Evolutionary conservation across 2,113 vertebrate species (phyloP).

Genomic region (Gallinago jamesoni): DNA sequence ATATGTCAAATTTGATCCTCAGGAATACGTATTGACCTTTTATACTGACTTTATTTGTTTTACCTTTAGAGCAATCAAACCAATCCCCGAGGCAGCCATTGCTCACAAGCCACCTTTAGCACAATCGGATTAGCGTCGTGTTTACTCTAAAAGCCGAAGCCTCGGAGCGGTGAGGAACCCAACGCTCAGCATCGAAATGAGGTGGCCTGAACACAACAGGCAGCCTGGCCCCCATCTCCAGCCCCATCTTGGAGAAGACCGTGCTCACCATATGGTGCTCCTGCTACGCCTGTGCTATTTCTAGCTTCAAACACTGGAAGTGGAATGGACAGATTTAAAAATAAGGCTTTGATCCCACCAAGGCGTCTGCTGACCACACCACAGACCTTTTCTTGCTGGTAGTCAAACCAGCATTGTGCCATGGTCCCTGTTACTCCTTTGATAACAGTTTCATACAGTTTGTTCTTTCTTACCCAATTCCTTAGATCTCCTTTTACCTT

Average conservation of each 20-base stretch:
- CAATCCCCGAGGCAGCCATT: neutral
- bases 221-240: neutral
- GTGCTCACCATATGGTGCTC: neutral
- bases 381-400: neutral
- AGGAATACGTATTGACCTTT: neutral
- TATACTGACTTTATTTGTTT: neutral
- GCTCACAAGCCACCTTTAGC: neutral
- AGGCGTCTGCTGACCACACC: neutral
- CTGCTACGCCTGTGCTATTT: neutral
- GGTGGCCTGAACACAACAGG: neutral
- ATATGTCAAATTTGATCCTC: neutral
- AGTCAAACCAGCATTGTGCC: neutral
- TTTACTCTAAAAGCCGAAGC: neutral
- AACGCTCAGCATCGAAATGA: neutral
- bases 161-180: accelerated
- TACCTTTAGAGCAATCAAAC: neutral
- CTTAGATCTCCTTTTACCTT: neutral
- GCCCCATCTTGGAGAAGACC: neutral
- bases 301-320: neutral
- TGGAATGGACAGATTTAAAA: neutral
- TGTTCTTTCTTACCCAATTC: neutral
- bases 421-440: neutral
- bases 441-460: neutral
- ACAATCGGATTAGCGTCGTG: neutral
- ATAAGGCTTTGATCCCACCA: neutral